Conservation (phyloP, 1,140 invertebrate species). For the Drosophila quadrilineata region DNA sequence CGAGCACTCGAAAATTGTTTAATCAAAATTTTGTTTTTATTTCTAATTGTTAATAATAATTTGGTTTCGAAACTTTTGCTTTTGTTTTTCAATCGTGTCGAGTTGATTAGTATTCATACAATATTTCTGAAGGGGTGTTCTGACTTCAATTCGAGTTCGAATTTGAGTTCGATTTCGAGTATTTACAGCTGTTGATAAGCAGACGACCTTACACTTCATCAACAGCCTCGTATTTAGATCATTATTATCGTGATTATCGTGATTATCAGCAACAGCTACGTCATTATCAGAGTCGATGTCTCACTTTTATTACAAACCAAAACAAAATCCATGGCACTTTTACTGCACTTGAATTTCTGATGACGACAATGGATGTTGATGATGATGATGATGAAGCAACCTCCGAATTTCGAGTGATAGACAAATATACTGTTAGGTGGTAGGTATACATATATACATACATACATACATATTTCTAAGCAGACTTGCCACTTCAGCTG, state of each 20-base stretch:
- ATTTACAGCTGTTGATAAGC: slow-evolving; percentile 7
- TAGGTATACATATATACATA: too few relatives aligned
- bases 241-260: not conserved
- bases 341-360: slow-evolving; percentile 11
- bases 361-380: not conserved
- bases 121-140: too few relatives aligned
- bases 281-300: slow-evolving; percentile 7
- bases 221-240: not conserved
- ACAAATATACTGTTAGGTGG: too few relatives aligned
- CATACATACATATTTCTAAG: too few relatives aligned
- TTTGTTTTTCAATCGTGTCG: too few relatives aligned
- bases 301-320: slow-evolving; percentile 21
- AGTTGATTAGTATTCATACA: too few relatives aligned
- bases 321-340: slow-evolving; percentile 19
- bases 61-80: too few relatives aligned
- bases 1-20: too few relatives aligned
- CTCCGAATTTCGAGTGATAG: slow-evolving; percentile 32
- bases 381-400: slow-evolving; percentile 24
- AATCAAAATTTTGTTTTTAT: slow-evolving; percentile 2
- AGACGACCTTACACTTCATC: slow-evolving; percentile 3
- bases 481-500: slow-evolving; percentile 13
- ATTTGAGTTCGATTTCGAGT: not conserved
- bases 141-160: not conserved
- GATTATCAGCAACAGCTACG: not conserved
- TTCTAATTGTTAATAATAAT: too few relatives aligned